Evolutionary conservation across 1,140 invertebrate genomes (phyloP), one percentile per base, ranked within the genome.

Genomic region (Solen grandis): DNA sequence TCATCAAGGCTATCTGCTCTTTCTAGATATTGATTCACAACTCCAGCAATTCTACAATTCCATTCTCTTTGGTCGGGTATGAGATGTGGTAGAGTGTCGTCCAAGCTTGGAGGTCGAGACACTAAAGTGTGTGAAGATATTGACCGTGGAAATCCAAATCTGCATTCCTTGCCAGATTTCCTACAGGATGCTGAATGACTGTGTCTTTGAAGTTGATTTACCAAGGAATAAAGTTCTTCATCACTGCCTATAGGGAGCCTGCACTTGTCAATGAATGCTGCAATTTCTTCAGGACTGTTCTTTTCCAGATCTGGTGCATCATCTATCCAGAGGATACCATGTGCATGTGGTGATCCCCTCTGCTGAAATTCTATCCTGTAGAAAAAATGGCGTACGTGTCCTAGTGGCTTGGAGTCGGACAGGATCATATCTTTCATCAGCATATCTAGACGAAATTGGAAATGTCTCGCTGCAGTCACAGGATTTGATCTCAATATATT

Each of bases 71-170:
- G 52, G n/a, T 41, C 29, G 36, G n/a, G n/a, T 31, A 22, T 33
- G 46, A 31, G 5, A 31, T 25, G 13, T 36, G 19, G 25, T 27
- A 29, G 27, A 60, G 31, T 4, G 25, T 0, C 22, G 27, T 73
- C 55, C 19, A 38, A 59, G 35, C n/a, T n/a, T 25, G 16, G n/a
- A 22, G 19, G 16, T 46, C 10, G 27, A n/a, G 63, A 35, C 38
- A 68, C 14, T 29, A 68, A 46, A 41, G 63, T 68, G 16, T 68
- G 1, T 13, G 27, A 35, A 1, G 63, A 46, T 46, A 25, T 0
- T 29, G 27, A 41, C 29, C 50, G n/a, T 38, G 63, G 63, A 68
- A 68, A 73, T 22, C 35, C 35, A 59, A 36, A 73, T 38, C 70
- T n/a, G 31, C 54, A 73, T n/a, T 35, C 31, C 10, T n/a, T 73